phyloP scores from a whole-genome alignment of 2,888 invertebrate genomes.

The Apamea sordens region DNA sequence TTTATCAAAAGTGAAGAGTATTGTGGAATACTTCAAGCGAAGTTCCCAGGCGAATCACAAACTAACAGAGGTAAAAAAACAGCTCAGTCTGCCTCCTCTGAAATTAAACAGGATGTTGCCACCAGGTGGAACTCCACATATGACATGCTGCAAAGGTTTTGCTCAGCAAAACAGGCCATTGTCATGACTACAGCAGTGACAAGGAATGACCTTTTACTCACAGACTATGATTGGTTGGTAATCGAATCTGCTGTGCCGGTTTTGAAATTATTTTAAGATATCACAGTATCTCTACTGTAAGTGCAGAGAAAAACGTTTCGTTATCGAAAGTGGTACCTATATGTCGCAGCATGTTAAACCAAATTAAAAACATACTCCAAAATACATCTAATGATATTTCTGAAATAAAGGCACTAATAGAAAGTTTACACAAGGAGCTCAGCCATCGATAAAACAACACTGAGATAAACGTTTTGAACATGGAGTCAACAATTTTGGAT shows the following conservation, averaged over 20 bases:
- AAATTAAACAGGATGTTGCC: no score
- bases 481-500: slow-evolving; percentile 17
- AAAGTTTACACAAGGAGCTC: not conserved
- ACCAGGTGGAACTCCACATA: no score
- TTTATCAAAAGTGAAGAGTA: not conserved
- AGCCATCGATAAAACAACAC: not conserved
- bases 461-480: not conserved
- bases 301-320: not conserved
- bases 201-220: not conserved
- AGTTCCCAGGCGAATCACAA: no score
- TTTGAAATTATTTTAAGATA: no score
- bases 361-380: slow-evolving; percentile 6
- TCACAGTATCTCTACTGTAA: no score
- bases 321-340: slow-evolving; percentile 13
- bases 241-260: not conserved
- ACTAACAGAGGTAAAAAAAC: no score
- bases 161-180: no score
- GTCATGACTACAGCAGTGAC: not conserved
- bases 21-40: no score
- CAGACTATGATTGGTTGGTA: no score
- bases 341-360: slow-evolving; percentile 2
- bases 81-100: no score
- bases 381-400: not conserved
- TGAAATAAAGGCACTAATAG: not conserved
- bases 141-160: no score